Base-by-base conservation (phyloP, 2,888 invertebrate genomes). In the Zaprionus lineosus region DNA sequence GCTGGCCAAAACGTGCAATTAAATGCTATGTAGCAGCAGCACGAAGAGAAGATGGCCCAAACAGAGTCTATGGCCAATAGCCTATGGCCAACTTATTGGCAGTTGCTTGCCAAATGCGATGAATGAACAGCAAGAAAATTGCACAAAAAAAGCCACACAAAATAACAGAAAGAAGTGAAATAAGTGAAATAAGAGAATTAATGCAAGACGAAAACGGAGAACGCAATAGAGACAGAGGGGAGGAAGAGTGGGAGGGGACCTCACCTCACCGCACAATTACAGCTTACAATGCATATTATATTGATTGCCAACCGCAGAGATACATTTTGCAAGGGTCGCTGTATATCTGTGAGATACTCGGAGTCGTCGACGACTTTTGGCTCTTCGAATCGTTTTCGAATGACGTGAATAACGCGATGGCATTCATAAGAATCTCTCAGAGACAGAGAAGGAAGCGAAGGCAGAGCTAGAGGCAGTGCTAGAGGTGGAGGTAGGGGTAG, bases 1-100 rank as follows among this genome's bases (percentile, higher is more conserved):
- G 41, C 46, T 57, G 62, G 58, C 75, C 76, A 63, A 76, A 76
- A 73, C 70, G 75, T 76, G 76, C 81, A 76, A 76, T 76, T 76
- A 76, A 76, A 70, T 76, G 76, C 55, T 51, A 52, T 64, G 61
- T 74, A 66, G 70, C 50, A 61, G 66, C 44, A 29, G 24, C 41
- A 16, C 29, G 26, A 15, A 43, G 36, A 26, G 36, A 28, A 62
- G 72, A 66, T 55, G n/a, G 71, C 44, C 55, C 57, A 60, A 41
- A 53, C 53, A 74, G 41, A 57, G 53, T 66, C 74, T 14, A 57
- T 48, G 56, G 46, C 56, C 63, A 64, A 41, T 58, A 66, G 70
- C 72, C 55, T 41, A 51, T 57, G 46, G 72, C 59, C 59, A 77
- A 74, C 55, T 74, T 74, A 77, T 77, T 78, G 75, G 67, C 76